A percentile compares a stretch with the other conserved stretches of the same genome.
phyloP scores from a whole-genome alignment of 2,888 invertebrate species.

The Flabesymbios commensalis region DNA sequence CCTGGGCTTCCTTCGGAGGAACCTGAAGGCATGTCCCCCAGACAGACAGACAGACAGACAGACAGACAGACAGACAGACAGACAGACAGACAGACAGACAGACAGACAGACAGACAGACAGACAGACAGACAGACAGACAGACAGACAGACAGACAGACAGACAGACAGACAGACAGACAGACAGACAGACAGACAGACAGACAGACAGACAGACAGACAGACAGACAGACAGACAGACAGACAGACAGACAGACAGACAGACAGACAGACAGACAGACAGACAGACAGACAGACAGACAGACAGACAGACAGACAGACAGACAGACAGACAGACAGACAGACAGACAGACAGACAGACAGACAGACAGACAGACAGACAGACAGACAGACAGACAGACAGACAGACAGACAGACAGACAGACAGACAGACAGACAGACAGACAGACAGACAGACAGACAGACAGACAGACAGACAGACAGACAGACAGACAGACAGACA shows the following conservation, averaged over 20 bases:
- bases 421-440: no score
- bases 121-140: slow-evolving; percentile 27
- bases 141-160: slow-evolving; percentile 25
- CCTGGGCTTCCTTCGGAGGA: no score
- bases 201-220: slow-evolving; percentile 28
- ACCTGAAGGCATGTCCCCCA: no score
- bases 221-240: slow-evolving; percentile 28
- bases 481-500: no score
- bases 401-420: no score
- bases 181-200: slow-evolving; percentile 28
- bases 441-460: no score
- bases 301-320: slow-evolving; percentile 15
- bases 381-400: no score
- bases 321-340: no score
- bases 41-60: slow-evolving; percentile 28
- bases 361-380: no score
- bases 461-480: no score
- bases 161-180: slow-evolving; percentile 27
- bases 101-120: slow-evolving; percentile 24
- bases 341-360: no score
- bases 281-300: slow-evolving; percentile 23
- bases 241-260: slow-evolving; percentile 21
- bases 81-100: slow-evolving; percentile 26
- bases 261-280: slow-evolving; percentile 21
- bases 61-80: slow-evolving; percentile 28